These are phyloP conservation scores for Leptarthrus brevirostris DNA, from an alignment of 2,888 invertebrate genomes.

Conservation along the genomic window DNA sequence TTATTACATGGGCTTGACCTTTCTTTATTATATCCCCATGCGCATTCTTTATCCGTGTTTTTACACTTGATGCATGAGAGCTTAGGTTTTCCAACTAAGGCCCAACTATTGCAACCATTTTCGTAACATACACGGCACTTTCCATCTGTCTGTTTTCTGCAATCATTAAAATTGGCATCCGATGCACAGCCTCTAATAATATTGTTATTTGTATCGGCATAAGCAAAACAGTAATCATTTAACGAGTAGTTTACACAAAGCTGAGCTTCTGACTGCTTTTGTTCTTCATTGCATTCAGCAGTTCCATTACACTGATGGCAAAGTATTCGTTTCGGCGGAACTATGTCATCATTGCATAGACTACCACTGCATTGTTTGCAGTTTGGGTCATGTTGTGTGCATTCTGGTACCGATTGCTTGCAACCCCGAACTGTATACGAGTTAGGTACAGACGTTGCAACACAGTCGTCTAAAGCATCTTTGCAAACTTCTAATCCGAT, in stretches of 20 bases:
- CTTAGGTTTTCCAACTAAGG: constrained; percentile 37
- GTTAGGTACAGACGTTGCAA: constrained; percentile 57
- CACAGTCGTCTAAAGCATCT: constrained; percentile 59
- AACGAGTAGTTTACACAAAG: neutral
- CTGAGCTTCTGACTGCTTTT: neutral
- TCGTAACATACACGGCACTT: constrained; percentile 58
- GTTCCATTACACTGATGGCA: constrained; percentile 24
- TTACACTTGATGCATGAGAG: constrained; percentile 55
- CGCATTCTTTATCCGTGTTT: constrained; percentile 39
- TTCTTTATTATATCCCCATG: constrained; percentile 40
- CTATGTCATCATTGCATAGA: constrained; percentile 12
- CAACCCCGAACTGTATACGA: constrained; percentile 61
- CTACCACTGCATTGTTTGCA: constrained; percentile 17
- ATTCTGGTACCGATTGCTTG: constrained; percentile 58
- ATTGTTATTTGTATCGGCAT: constrained; percentile 23
- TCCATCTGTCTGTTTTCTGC: constrained; percentile 57
- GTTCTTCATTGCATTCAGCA: neutral
- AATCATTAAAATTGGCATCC: constrained; percentile 57
- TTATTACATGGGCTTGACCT: constrained; percentile 39
- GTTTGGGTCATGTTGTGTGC: neutral
- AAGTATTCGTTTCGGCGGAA: neutral
- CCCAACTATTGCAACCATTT: constrained; percentile 59
- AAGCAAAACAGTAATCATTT: constrained; percentile 22
- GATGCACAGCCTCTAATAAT: constrained; percentile 62
- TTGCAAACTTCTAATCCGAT: constrained; percentile 58